A percentile compares a stretch with the other conserved stretches of the same genome.
Conservation (phyloP, 2,113 vertebrate genomes). For the Hydrochoerus hydrochaeris region DNA sequence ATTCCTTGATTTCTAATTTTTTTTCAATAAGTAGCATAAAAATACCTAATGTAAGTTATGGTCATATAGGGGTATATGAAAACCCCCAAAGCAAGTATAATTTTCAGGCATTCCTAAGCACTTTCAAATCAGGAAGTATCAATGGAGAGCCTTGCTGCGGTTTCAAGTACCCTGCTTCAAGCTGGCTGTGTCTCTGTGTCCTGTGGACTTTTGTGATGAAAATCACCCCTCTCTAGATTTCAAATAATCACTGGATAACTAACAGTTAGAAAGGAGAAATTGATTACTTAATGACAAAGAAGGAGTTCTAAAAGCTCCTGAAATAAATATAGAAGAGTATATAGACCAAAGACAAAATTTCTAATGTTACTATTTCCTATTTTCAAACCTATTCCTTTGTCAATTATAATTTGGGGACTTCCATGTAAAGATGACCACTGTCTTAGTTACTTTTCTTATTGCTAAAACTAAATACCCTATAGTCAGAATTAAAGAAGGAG, state of each 20-base stretch:
- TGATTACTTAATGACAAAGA: not conserved
- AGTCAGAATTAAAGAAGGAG: not conserved
- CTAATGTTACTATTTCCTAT: not conserved
- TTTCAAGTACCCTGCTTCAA: not conserved
- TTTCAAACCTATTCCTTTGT: not conserved
- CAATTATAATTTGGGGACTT: not conserved
- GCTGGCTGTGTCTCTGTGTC: not conserved
- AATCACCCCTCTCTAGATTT: not conserved
- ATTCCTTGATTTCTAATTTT: slow-evolving; percentile 7
- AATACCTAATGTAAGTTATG: slow-evolving; percentile 15
- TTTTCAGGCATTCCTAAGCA: not conserved
- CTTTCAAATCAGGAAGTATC: not conserved
- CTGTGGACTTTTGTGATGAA: not conserved
- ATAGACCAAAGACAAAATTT: not conserved
- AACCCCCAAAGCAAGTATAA: not conserved
- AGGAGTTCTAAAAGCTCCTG: not conserved
- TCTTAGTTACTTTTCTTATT: not conserved
- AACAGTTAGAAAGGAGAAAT: slow-evolving; percentile 6
- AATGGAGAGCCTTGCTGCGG: not conserved
- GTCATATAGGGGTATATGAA: not conserved
- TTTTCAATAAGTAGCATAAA: slow-evolving; percentile 10
- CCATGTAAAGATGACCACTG: not conserved
- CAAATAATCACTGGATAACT: slow-evolving; percentile 5
- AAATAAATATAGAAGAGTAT: not conserved
- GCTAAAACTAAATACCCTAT: not conserved